Evolutionary conservation across 2,797 vertebrate species (phyloP).

Genomic region (Poecilia gillii): DNA sequence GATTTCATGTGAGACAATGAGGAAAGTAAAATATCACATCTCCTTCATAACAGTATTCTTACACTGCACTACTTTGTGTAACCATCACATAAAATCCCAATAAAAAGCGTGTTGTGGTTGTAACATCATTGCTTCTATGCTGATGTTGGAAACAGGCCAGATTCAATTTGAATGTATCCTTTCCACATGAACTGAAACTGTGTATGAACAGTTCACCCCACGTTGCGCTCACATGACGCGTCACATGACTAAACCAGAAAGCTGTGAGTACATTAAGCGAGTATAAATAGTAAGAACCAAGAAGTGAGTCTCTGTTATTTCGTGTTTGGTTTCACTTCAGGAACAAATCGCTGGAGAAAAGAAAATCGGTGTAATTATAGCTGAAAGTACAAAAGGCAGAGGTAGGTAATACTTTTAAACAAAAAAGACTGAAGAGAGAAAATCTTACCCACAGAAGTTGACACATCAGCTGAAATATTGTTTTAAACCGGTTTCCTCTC

Average conservation of each 20-base stretch:
- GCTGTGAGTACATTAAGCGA: too few species aligned
- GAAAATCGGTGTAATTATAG: not conserved
- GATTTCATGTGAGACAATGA: not conserved
- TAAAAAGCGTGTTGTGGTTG: not conserved
- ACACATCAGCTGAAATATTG: slow-evolving; percentile 11
- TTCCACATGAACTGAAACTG: not conserved
- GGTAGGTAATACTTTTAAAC: not conserved
- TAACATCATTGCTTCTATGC: not conserved
- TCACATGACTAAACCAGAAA: not conserved
- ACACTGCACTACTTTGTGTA: not conserved
- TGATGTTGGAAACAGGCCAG: not conserved
- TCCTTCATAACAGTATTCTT: not conserved
- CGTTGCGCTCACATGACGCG: slow-evolving; percentile 1
- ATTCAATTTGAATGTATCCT: not conserved
- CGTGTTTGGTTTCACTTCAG: not conserved
- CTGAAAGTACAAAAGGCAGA: not conserved
- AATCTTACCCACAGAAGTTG: slow-evolving; percentile 54
- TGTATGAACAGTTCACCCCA: not conserved
- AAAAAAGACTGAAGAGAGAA: not conserved
- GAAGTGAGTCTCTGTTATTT: not conserved
- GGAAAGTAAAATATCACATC: not conserved
- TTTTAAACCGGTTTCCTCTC: slow-evolving; percentile 25
- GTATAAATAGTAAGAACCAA: not conserved
- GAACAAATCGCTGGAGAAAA: not conserved
- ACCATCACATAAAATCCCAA: not conserved